Evolutionary conservation across 2,888 invertebrate species (phyloP).

Genomic region (Zhuqinia jingwanae): DNA sequence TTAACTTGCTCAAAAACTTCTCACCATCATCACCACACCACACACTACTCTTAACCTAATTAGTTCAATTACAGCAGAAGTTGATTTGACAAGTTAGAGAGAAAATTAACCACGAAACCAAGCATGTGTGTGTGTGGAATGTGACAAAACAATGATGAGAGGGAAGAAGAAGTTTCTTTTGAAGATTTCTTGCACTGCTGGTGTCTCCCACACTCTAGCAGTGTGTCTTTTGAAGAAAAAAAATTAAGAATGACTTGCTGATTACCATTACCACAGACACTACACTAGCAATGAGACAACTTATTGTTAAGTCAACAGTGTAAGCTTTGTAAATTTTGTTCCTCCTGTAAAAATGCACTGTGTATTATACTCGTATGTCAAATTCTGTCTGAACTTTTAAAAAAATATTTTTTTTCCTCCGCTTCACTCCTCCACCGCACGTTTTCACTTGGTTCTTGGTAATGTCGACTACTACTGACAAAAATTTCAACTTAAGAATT

Average conservation of each 20-base stretch:
- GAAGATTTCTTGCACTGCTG: no score
- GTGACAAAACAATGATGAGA: not conserved
- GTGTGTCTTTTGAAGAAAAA: not conserved
- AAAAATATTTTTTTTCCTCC: not conserved
- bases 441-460: conserved; percentile 42
- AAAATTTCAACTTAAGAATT: not conserved
- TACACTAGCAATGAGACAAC: not conserved
- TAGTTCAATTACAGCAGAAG: conserved; percentile 26
- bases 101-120: conserved; percentile 10
- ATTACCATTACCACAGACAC: conserved; percentile 1
- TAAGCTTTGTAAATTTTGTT: no score
- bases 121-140: conserved; percentile 13
- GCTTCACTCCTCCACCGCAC: not conserved
- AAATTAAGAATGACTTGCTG: not conserved
- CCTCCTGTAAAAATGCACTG: no score
- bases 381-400: not conserved
- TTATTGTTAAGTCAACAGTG: no score
- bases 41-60: conserved; percentile 43
- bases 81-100: conserved; percentile 24
- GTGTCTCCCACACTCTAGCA: not conserved
- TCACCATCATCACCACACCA: conserved; percentile 1
- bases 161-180: no score
- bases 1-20: not conserved
- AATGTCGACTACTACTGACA: not conserved
- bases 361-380: no score